Base-by-base conservation (phyloP, 2,797 vertebrate species). In the Rhinophrynus dorsalis region DNA sequence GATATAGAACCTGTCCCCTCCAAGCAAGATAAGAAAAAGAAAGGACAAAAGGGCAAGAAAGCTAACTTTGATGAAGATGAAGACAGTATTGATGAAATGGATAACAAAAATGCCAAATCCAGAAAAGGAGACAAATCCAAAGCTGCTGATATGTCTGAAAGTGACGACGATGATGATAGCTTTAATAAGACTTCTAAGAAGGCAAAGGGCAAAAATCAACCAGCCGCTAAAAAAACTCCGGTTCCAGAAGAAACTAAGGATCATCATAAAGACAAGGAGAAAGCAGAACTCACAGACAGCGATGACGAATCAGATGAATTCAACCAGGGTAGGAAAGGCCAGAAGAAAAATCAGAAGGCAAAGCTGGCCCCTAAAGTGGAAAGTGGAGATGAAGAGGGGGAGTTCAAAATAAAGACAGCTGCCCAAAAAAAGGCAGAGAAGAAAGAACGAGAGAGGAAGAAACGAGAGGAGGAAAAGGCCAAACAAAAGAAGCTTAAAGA, bases 361-460 rank as follows among this genome's bases (percentile, higher is more conserved):
- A 95, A 93, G 67, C 18, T 81, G 1, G 38, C 82, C 11, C 83
- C 88, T 29, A 88, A 82, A 37, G 79, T 78, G 0, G 94, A 94
- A 45, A 92, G 91, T 20, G 91, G 80, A 0, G 90, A 90, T 68
- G 91, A 91, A 56, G 86, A 85, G 0, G 81, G 90, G 2, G 77
- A 88, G 13, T 95, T 94, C 81, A 98, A 92, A 84, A 93, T 99
- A 45, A 99, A 99, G 86, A 97, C 97, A 0, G 91, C 95, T 4
- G 95, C 96, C 2, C 96, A 99, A 82, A 99, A 99, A 83, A 98
- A 98, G 75, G 96, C 96, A 0, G 96, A 99, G 84, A 99, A 99
- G 84, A 99, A 98, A 79, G 96, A 98, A 77, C 80, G 96, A 0
- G 97, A 99, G 7, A 90, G 74, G 44, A 95, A 94, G 85, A 95